Conservation (phyloP, 2,888 invertebrate species). For the Argyresthia goedartella region DNA sequence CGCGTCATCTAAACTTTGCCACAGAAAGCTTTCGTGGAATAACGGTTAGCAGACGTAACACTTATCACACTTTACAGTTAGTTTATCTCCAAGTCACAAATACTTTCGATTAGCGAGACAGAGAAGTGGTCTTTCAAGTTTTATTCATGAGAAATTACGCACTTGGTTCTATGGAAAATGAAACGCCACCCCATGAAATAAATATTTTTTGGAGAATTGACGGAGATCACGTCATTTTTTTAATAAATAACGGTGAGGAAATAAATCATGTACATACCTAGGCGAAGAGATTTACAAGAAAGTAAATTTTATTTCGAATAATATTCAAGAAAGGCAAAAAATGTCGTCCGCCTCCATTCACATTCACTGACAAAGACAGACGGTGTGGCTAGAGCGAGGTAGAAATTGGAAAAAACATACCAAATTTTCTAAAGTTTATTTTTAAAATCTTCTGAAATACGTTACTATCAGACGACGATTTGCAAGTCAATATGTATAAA, state of each 20-base stretch:
- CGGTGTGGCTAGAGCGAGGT: too few species aligned
- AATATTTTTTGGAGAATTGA: neutral
- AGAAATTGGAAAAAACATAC: too few species aligned
- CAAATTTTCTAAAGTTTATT: too few species aligned
- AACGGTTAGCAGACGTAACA: slow-evolving; percentile 37
- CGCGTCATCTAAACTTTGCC: too few species aligned
- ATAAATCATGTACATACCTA: neutral
- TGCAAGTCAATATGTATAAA: too few species aligned
- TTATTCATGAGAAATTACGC: slow-evolving; percentile 20
- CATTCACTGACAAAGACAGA: too few species aligned
- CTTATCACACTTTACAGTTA: slow-evolving; percentile 36
- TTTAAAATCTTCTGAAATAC: too few species aligned
- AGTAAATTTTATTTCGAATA: neutral
- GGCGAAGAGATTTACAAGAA: neutral
- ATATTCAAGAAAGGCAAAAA: neutral
- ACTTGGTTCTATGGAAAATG: neutral
- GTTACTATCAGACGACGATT: too few species aligned
- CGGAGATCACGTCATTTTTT: neutral
- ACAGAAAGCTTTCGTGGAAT: too few species aligned
- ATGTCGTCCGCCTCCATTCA: neutral
- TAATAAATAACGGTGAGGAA: neutral
- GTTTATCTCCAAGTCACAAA: slow-evolving; percentile 27
- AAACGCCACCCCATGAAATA: neutral
- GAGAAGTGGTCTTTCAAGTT: slow-evolving; percentile 44
- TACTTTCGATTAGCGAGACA: slow-evolving; percentile 19